Evolutionary conservation across 2,797 vertebrate species (phyloP), one percentile per base, ranked within the genome.

Genomic region (Enteromius argenteus): DNA sequence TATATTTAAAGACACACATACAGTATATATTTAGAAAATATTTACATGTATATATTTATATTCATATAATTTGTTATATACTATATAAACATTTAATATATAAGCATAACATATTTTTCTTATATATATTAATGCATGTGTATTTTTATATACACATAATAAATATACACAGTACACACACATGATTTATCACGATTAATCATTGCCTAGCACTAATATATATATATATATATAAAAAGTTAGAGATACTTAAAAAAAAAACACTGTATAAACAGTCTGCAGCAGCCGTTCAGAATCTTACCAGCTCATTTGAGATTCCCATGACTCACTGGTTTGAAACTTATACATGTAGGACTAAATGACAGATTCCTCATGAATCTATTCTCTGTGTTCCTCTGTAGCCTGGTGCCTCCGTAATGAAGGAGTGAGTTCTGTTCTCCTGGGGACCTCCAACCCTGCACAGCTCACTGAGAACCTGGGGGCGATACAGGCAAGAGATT

Each of bases 391-490:
- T 79, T 37, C 21, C 35, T 4, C 72, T 89, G 8, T 89, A 99
- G 98, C 98, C 0, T 99, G 98, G 98, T 99, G 98, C 90, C 95
- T 99, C 91, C 96, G 98, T 89, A 99, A 98, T 0, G 98, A 99
- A 85, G 98, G 98, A 1, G 98, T 99, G 89, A 99, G 98, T 90
- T 99, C 97, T 1, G 98, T 99, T 78, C 95, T 99, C 19, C 92
- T 99, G 84, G 98, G 98, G 84, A 97, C 97, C 23, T 99, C 98
- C 81, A 99, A 96, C 91, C 96, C 97, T 0, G 96, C 93, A 85
- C 98, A 99, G 88, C 96, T 99, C 79, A 97, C 97, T 44, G 98
- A 99, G 91, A 99, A 99, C 93, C 95, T 99, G 0, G 98, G 98
- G 89, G 98, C 98, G 93, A 99, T 99, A 89, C 97, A 98, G 96